Percentiles rank a stretch among this genome's conserved stretches.
These are phyloP conservation scores for Anseranas semipalmata DNA, from an alignment of 2,113 vertebrate species.

Conservation along the genomic window DNA sequence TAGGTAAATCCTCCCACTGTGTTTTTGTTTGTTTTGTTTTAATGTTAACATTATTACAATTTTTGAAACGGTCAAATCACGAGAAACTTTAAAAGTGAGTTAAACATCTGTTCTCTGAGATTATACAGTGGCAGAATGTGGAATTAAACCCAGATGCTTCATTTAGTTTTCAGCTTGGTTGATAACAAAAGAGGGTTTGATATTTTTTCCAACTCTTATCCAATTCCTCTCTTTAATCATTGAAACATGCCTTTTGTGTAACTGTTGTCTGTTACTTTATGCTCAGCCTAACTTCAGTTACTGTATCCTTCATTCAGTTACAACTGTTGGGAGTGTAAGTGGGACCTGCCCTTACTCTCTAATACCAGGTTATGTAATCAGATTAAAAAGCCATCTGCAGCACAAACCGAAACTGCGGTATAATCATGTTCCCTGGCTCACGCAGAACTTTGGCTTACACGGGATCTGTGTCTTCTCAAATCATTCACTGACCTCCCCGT, in stretches of 20 bases:
- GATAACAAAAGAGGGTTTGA: neutral
- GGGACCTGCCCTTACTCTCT: neutral
- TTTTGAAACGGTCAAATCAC: neutral
- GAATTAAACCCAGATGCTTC: neutral
- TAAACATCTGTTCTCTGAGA: neutral
- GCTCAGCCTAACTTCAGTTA: neutral
- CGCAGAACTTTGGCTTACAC: neutral
- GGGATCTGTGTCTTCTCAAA: constrained; percentile 24
- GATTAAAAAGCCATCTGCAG: constrained; percentile 64
- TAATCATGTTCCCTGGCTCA: constrained; percentile 9
- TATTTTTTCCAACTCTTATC: neutral
- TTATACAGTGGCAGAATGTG: fast-evolving
- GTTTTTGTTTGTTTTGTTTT: neutral
- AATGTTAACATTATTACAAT: neutral
- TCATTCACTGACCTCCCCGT: neutral
- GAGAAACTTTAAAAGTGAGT: neutral
- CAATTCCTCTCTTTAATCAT: neutral
- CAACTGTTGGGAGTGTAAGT: fast-evolving
- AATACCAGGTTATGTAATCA: constrained; percentile 35
- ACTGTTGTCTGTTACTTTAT: neutral
- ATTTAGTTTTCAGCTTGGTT: neutral
- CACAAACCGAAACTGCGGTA: neutral
- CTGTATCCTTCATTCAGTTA: neutral
- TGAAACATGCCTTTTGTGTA: neutral
- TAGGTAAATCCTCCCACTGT: neutral